Conservation (phyloP, 2,797 vertebrate genomes). For the Gouania willdenowi region DNA sequence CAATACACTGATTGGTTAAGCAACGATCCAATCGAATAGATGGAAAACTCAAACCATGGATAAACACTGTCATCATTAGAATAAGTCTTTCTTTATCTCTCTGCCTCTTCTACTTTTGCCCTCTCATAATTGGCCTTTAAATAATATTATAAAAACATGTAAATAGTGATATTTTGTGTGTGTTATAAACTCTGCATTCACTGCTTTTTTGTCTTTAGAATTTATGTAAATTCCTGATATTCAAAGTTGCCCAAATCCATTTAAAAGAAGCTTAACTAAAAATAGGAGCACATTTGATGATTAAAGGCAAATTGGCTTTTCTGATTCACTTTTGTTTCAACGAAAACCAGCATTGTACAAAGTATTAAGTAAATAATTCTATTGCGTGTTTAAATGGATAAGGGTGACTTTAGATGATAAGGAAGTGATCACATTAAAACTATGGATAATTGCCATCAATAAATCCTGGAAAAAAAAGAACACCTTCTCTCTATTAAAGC, state of each 20-base stretch:
- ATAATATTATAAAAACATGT: slow-evolving; percentile 93
- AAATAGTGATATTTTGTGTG: slow-evolving; percentile 88
- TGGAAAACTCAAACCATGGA: no score
- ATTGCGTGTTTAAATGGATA: slow-evolving; percentile 99
- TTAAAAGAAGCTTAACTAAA: slow-evolving; percentile 97
- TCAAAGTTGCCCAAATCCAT: slow-evolving; percentile 99
- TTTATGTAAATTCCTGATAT: slow-evolving; percentile 99
- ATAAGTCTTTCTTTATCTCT: slow-evolving; percentile 19
- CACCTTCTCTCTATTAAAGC: no score
- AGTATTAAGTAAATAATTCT: slow-evolving; percentile 99
- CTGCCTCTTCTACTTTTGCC: slow-evolving; percentile 29
- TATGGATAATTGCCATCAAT: slow-evolving; percentile 99
- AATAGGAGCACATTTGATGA: slow-evolving; percentile 99
- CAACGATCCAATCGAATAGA: no score
- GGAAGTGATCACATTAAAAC: slow-evolving; percentile 98
- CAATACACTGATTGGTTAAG: no score
- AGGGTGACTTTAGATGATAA: slow-evolving; percentile 99
- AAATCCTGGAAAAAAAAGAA: slow-evolving; percentile 87
- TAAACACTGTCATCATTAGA: no score
- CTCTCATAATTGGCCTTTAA: slow-evolving; percentile 86
- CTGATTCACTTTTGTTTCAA: slow-evolving; percentile 99
- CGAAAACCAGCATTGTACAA: slow-evolving; percentile 99
- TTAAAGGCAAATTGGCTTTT: slow-evolving; percentile 99
- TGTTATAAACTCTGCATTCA: slow-evolving; percentile 89
- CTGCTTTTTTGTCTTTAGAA: slow-evolving; percentile 89